Evolutionary conservation across 2,797 vertebrate genomes (phyloP), one percentile per base, ranked within the genome.

Genomic region (Enteromius viviparus): DNA sequence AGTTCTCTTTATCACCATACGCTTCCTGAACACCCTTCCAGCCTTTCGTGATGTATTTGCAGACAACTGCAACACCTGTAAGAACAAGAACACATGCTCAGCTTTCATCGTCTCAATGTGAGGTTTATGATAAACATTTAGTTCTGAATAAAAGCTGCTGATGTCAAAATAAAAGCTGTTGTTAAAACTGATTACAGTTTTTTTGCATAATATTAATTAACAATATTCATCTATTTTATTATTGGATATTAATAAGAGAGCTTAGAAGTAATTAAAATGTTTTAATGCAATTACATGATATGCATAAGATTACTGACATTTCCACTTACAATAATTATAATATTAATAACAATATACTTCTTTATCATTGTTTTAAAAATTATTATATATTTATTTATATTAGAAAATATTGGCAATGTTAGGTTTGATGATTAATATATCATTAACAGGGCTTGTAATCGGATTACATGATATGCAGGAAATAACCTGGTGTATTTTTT

Each of bases 1-100:
- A 93, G 87, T 96, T 95, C 82, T 96, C 96, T 87, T 95, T 95
- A 83, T 96, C 95, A 71, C 92, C 93, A 76, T 97, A 98, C 1
- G 93, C 87, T 47, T 91, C 94, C 86, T 97, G 94, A 70, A 97
- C 96, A 65, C 96, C 97, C 87, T 96, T 97, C 98, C 97, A 99
- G 76, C 97, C 98, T 91, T 98, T 98, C 81, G 95, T 97, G 85
- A 97, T 91, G 85, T 99, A 99, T 91, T 97, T 98, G 89, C 95
- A 95, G 88, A 99, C 94, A 89, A 99, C 79, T 70, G 95, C 94
- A 86, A 97, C 91, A 70, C 95, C 97, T 95, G 89, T 1, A 89
- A 88, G 85, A 84, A 71, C 68, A 37, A 26, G 1, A 65, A 53
- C 29, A 62, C 64, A 42, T 6, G 6, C 65, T 47, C n/a, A 51